Conservation (phyloP, 1,140 invertebrate species). For the Caenorhabditis inopinata region DNA sequence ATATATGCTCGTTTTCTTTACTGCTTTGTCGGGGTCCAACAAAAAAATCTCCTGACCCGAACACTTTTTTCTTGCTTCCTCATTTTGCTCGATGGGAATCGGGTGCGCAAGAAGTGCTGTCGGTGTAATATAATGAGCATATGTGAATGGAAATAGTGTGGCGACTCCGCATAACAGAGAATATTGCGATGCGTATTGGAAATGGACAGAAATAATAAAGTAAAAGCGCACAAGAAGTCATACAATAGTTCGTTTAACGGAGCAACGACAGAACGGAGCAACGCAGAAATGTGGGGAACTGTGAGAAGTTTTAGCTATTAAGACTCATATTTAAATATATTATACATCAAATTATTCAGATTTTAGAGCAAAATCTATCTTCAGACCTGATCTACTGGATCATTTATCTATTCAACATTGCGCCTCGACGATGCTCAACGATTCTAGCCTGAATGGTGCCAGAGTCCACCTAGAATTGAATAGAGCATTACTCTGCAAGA, state of each 20-base stretch:
- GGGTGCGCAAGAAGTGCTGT: constrained; percentile 20
- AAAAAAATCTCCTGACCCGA: constrained; percentile 4
- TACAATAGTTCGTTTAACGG: no score
- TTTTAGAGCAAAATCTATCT: no score
- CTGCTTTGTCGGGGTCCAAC: not conserved
- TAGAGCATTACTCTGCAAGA: no score
- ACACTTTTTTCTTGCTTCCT: constrained; percentile 23
- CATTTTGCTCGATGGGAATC: constrained; percentile 14
- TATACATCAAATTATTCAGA: no score
- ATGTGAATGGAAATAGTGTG: not conserved
- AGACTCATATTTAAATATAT: no score
- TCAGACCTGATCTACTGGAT: no score
- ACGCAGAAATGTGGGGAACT: not conserved
- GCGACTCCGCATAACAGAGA: not conserved
- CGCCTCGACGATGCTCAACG: no score
- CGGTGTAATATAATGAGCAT: constrained; percentile 32
- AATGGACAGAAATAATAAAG: not conserved
- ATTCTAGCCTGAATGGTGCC: no score
- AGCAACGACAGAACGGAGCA: no score
- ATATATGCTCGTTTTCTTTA: constrained; percentile 27
- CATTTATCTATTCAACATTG: no score
- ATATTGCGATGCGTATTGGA: not conserved
- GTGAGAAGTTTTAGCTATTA: no score
- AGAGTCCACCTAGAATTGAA: no score
- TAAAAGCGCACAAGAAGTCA: not conserved